Evolutionary conservation across 1,140 invertebrate genomes (phyloP).

Genomic region (Laodelphax striatellus): DNA sequence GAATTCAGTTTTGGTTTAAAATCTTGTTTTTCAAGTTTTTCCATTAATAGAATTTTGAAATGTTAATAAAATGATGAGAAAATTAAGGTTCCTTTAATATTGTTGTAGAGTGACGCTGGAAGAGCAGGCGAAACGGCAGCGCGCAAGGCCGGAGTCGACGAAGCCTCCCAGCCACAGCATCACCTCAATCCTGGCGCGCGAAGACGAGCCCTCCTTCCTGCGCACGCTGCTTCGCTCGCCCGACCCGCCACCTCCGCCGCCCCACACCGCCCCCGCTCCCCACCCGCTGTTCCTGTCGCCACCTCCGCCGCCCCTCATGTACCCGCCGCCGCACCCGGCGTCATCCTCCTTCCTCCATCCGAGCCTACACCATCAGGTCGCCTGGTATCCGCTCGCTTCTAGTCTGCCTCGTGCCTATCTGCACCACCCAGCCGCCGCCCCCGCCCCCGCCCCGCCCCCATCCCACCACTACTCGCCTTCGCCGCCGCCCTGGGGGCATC

Average conservation of each 20-base stretch:
- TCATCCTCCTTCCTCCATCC: conserved; percentile 25
- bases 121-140: conserved; percentile 33
- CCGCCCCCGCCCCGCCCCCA: conserved; percentile 9
- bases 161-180: conserved; percentile 25
- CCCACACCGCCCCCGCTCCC: conserved; percentile 19
- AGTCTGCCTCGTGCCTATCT: conserved; percentile 15
- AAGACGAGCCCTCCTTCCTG: conserved; percentile 29
- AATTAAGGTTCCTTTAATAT: too few relatives aligned
- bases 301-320: conserved; percentile 16
- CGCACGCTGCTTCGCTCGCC: conserved; percentile 17
- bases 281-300: conserved; percentile 19
- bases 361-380: conserved; percentile 13
- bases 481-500: conserved; percentile 14
- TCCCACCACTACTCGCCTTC: conserved; percentile 19
- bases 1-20: too few relatives aligned
- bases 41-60: too few relatives aligned
- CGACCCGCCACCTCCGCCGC: conserved; percentile 12
- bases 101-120: conserved; percentile 46
- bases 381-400: conserved; percentile 12
- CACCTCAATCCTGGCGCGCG: conserved; percentile 24
- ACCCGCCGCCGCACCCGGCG: conserved; percentile 22
- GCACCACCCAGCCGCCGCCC: conserved; percentile 20
- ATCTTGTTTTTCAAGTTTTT: too few relatives aligned
- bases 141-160: conserved; percentile 23
- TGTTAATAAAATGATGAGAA: too few relatives aligned